These are phyloP conservation scores for Lithophane socia DNA, from an alignment of 2,888 invertebrate genomes.

Conservation along the genomic window DNA sequence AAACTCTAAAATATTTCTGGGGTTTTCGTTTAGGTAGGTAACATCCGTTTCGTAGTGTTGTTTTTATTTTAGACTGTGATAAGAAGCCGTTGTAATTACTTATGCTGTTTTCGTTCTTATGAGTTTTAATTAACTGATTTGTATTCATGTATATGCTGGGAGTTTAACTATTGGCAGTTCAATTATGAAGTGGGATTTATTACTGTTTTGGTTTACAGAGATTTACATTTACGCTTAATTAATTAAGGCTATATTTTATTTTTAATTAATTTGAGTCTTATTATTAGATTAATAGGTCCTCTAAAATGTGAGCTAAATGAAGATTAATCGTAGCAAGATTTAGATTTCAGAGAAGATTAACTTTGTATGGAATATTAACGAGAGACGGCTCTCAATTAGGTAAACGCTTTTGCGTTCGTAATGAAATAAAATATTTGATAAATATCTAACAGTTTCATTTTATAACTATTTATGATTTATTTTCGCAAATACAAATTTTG, in stretches of 20 bases:
- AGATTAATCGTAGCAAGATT: constrained; percentile 35
- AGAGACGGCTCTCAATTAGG: constrained; percentile 14
- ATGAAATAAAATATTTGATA: constrained; percentile 2
- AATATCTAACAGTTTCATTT: neutral
- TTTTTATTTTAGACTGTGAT: constrained; percentile 35
- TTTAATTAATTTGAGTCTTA: constrained; percentile 19
- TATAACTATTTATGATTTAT: neutral
- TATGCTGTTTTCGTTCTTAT: constrained; percentile 6
- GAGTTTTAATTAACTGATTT: constrained; percentile 26
- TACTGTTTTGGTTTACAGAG: neutral
- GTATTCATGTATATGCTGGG: constrained; percentile 6
- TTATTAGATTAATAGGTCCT: constrained; percentile 1
- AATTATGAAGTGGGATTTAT: constrained; percentile 23
- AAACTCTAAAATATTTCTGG: neutral
- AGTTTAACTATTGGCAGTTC: constrained; percentile 3
- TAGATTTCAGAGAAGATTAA: constrained; percentile 14
- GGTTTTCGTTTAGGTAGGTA: neutral
- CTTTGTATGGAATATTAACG: constrained; percentile 14
- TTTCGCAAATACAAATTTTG: neutral
- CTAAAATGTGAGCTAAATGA: constrained; percentile 21
- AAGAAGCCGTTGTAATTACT: constrained; percentile 23
- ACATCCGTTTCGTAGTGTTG: neutral
- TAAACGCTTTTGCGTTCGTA: neutral
- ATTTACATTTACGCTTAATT: neutral
- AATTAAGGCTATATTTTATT: constrained; percentile 17